Evolutionary conservation across 2,888 invertebrate genomes (phyloP), one percentile per base, ranked within the genome.

Genomic region (Ochlodes sylvanus): DNA sequence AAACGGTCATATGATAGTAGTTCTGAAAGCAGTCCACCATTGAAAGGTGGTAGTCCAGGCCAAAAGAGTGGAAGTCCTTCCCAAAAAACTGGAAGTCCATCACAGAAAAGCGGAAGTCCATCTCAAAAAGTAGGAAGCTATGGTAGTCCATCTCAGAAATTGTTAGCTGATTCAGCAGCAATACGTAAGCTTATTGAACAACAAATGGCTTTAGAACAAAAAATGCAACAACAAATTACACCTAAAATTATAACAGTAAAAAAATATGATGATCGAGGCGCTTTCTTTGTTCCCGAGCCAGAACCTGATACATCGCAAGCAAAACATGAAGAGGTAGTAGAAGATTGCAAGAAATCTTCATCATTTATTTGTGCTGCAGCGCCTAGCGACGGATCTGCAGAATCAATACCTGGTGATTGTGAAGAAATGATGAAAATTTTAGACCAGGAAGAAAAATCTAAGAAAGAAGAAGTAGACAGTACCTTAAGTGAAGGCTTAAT

Each of bases 371-470:
- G 94, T 61, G 92, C 91, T 55, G 87, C 90, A n/a, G 89, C 91
- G 41, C 88, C 91, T 3, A 92, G 91, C 71, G 92, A 92, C 61
- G 93, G 92, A 10, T 92, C 93, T 55, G 93, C 90, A 0, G 93
- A 93, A 76, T 93, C 93, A 0, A 92, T 93, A 69, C 92, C 93
- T 88, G 96, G 91, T 90, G 96, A 80, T 83, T 95, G 85, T 88
- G 95, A 82, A 88, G 94, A 85, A 89, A 94, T 81, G 95, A 95
- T 87, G 95, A 94, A 88, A 92, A 88, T 89, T 73, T 87, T 85
- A 81, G 94, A 85, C 78, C 94, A 82, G 93, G 95, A 88, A 93
- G 90, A 92, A 70, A 87, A 88, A 72, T 80, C 85, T 10, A 85
- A 85, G 52, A 78, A 82, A 71, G 75, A 77, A 17, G 77, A 83